A percentile compares a stretch with the other conserved stretches of the same genome.
These are phyloP conservation scores for Alaudala cheleensis DNA, from an alignment of 2,113 vertebrate species.

Conservation along the genomic window DNA sequence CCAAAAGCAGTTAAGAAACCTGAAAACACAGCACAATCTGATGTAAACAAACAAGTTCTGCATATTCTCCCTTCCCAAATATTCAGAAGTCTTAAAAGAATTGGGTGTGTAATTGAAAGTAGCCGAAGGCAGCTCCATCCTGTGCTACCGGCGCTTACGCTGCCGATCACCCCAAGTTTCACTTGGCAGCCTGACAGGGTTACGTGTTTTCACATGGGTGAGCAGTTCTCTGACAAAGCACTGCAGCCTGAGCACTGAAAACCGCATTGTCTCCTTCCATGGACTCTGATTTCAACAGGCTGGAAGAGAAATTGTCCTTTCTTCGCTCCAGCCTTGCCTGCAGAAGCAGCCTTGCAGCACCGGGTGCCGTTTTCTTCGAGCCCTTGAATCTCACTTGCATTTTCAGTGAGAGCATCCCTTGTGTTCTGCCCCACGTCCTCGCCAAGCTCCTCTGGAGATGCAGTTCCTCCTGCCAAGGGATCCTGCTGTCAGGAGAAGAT, in stretches of 20 bases:
- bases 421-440: background rate
- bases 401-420: background rate
- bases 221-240: background rate
- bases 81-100: conserved; percentile 58
- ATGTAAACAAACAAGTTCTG: conserved; percentile 63
- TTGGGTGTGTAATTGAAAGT: conserved; percentile 62
- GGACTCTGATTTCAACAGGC: background rate
- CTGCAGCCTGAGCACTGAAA: background rate
- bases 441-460: background rate
- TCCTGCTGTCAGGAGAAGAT: background rate
- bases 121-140: conserved; percentile 44
- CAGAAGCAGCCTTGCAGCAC: background rate
- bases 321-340: background rate
- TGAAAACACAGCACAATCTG: conserved; percentile 42
- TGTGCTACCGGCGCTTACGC: conserved; percentile 8
- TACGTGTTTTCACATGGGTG: conserved; percentile 17
- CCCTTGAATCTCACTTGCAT: background rate
- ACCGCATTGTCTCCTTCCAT: background rate
- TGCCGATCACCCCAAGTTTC: conserved; percentile 45
- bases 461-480: fast-evolving
- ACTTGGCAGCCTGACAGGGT: conserved; percentile 59
- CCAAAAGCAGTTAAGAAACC: conserved; percentile 32
- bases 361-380: background rate
- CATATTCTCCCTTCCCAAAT: conserved; percentile 47
- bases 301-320: background rate